Evolutionary conservation across 2,888 invertebrate species (phyloP).

Genomic region (Deilephila elpenor): DNA sequence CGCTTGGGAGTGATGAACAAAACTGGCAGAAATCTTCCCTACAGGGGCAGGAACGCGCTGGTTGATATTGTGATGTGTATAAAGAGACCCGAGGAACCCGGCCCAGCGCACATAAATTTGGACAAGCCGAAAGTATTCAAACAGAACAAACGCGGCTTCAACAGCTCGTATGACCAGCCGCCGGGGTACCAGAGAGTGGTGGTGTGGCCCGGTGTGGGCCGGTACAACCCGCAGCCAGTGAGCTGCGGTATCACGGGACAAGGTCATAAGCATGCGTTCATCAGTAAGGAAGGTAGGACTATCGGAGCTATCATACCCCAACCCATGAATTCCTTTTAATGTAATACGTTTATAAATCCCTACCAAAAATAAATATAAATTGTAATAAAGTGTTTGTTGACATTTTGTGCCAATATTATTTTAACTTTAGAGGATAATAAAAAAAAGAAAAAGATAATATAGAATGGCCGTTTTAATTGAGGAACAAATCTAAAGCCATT

Average conservation of each 20-base stretch:
- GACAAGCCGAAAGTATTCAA: constrained; percentile 53
- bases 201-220: constrained; percentile 77
- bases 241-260: constrained; percentile 60
- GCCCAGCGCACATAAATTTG: constrained; percentile 76
- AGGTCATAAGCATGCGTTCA: constrained; percentile 70
- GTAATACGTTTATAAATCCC: neutral
- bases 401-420: neutral
- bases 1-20: constrained; percentile 73
- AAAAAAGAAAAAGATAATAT: constrained; percentile 38
- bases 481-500: constrained; percentile 75
- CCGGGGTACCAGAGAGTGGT: constrained; percentile 65
- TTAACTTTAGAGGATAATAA: constrained; percentile 5
- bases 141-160: constrained; percentile 62
- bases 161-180: constrained; percentile 70
- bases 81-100: constrained; percentile 77
- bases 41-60: constrained; percentile 75
- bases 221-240: constrained; percentile 54
- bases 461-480: constrained; percentile 65
- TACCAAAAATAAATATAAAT: neutral
- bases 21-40: constrained; percentile 61
- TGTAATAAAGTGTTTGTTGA: neutral
- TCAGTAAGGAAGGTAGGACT: constrained; percentile 65
- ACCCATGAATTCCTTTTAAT: constrained; percentile 72
- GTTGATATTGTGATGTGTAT: constrained; percentile 79
- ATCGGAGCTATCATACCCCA: constrained; percentile 64